A percentile compares a stretch with the other conserved stretches of the same genome.
Evolutionary conservation across 2,113 vertebrate species (phyloP).

Genomic region (Cyanistes caeruleus): DNA sequence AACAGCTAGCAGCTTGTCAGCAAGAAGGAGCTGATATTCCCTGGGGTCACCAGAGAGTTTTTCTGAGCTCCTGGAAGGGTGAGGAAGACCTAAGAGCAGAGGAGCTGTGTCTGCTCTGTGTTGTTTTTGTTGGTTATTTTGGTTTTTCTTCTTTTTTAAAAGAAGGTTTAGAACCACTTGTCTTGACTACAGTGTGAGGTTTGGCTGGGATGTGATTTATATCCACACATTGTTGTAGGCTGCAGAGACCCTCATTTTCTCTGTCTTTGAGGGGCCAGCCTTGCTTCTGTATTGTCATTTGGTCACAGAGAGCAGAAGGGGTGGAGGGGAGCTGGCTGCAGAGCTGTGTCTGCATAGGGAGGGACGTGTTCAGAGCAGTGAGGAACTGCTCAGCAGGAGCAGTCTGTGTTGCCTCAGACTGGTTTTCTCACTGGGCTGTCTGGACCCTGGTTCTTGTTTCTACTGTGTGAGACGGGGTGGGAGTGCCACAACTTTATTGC

Average conservation of each 20-base stretch:
- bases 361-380: background rate
- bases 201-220: background rate
- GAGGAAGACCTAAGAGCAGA: background rate
- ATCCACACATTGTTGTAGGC: background rate
- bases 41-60: background rate
- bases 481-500: background rate
- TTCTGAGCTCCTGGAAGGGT: background rate
- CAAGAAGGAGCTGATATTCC: background rate
- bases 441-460: background rate
- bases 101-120: background rate
- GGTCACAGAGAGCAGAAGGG: background rate
- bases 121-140: background rate
- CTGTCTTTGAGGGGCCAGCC: background rate
- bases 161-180: background rate
- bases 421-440: background rate
- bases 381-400: background rate
- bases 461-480: accelerated
- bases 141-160: background rate
- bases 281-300: background rate
- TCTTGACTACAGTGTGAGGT: background rate
- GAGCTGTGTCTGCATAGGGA: background rate
- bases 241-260: background rate
- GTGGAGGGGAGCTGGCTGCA: background rate
- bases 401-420: background rate
- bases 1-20: background rate